Percentiles rank a stretch among this genome's conserved stretches.
phyloP scores from a whole-genome alignment of 2,113 vertebrate species.

The Tragelaphus strepsiceros region DNA sequence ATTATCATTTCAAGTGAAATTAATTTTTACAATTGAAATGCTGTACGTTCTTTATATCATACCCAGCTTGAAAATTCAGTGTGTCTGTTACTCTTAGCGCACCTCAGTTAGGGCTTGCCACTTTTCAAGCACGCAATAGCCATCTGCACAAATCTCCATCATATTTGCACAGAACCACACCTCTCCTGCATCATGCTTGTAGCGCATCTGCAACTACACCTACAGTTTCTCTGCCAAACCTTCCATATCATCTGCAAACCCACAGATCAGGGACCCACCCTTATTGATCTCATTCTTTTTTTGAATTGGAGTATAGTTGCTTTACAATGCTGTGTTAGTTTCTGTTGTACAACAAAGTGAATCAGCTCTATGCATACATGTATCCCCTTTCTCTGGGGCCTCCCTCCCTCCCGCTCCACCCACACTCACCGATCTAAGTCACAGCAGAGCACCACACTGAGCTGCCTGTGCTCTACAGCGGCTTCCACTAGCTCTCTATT shows the following conservation, averaged over 20 bases:
- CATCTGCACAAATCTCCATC: background rate
- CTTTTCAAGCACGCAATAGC: background rate
- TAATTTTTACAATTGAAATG: background rate
- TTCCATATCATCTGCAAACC: background rate
- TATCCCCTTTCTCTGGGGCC: background rate
- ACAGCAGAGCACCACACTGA: background rate
- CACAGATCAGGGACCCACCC: background rate
- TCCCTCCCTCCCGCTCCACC: background rate
- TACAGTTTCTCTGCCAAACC: background rate
- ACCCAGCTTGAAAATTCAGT: background rate
- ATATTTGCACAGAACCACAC: background rate
- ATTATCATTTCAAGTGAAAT: background rate
- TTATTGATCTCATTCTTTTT: background rate
- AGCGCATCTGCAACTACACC: background rate
- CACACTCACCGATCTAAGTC: background rate
- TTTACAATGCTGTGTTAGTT: background rate
- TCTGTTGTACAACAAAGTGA: background rate
- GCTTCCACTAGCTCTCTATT: background rate
- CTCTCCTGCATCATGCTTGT: background rate
- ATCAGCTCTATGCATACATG: background rate
- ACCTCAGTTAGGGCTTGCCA: background rate
- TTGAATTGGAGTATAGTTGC: background rate
- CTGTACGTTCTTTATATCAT: background rate
- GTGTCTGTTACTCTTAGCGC: fast-evolving
- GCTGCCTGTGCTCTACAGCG: background rate